Evolutionary conservation across 2,888 invertebrate species (phyloP), one percentile per base, ranked within the genome.

Genomic region (Dolomedes plantarius): DNA sequence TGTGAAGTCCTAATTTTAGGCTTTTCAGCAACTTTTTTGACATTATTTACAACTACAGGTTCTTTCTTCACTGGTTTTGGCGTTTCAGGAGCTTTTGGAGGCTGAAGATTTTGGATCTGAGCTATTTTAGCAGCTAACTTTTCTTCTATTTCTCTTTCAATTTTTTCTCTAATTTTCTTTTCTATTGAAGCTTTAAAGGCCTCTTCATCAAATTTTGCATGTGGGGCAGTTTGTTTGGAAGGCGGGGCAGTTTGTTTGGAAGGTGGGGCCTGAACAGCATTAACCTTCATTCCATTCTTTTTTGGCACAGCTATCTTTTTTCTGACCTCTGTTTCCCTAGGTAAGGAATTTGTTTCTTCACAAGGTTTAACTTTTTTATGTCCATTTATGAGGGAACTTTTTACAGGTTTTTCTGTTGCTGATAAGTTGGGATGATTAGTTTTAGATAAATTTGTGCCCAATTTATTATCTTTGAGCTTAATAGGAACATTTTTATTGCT

Each of bases 71-170:
- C 11, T 23, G n/a, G 56, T 16, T 56, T 56, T 23, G 56, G 56
- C 1, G 11, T 23, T 56, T 56, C 56, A 65, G 29, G 13, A 19
- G 19, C 11, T 67, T 67, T 67, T 19, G 0, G 31, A 1, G 1
- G 32, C 50, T 7, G 27, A 29, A 1, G 32, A 31, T 67, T 79
- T 68, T 69, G 31, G 19, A 74, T 27, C 19, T 27, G 23, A 1
- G 67, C 74, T 68, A 75, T 39, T 75, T 75, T 62, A 9, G 75
- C 75, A 16, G 67, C 68, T 19, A 62, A 65, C 28, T 68, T 85
- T 46, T 50, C 77, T 77, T 72, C 73, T 5, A 78, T 56, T 41
- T 85, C 77, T 68, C 67, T 85, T 31, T 85, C 68, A 11, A 85
- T 9, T 23, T 68, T 56, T 62, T 77, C 77, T 16, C 72, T 72